Conservation (phyloP, 2,797 vertebrate species). For the Sebastes nivosus region DNA sequence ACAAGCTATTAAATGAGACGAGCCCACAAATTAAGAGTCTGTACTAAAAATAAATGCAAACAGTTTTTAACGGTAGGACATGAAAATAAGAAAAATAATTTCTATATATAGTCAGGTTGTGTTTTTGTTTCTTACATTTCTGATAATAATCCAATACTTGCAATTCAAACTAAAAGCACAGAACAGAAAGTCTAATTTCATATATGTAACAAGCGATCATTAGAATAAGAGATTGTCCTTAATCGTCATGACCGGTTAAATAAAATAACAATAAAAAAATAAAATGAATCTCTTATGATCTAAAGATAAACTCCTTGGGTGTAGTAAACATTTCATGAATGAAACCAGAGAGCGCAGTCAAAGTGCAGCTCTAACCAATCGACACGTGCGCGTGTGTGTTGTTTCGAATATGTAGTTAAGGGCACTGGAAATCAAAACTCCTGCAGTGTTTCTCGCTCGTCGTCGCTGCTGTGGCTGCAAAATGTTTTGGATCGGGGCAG, state of each 20-base stretch:
- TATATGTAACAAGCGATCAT: slow-evolving; percentile 47
- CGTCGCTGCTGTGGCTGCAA: slow-evolving; percentile 79
- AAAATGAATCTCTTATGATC: slow-evolving; percentile 76
- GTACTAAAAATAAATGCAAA: slow-evolving; percentile 65
- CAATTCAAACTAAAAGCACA: slow-evolving; percentile 62
- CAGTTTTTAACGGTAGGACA: slow-evolving; percentile 83
- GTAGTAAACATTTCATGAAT: slow-evolving; percentile 60
- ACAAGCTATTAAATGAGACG: slow-evolving; percentile 80
- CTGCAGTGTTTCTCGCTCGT: slow-evolving; percentile 67
- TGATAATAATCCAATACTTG: slow-evolving; percentile 64
- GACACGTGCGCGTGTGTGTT: slow-evolving; percentile 63
- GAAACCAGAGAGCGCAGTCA: slow-evolving; percentile 73
- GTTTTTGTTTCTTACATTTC: slow-evolving; percentile 58
- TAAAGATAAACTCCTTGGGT: slow-evolving; percentile 65
- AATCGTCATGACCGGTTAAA: slow-evolving; percentile 58
- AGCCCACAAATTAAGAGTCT: slow-evolving; percentile 67
- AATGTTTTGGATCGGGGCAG: slow-evolving; percentile 78
- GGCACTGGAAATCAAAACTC: slow-evolving; percentile 91
- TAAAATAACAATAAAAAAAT: slow-evolving; percentile 77
- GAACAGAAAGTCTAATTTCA: slow-evolving; percentile 50
- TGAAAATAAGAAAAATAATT: slow-evolving; percentile 78
- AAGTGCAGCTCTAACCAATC: slow-evolving; percentile 82
- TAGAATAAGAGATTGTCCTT: slow-evolving; percentile 43
- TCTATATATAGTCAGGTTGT: slow-evolving; percentile 54
- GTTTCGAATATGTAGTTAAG: slow-evolving; percentile 87